Evolutionary conservation across 2,888 invertebrate species (phyloP).

Genomic region (Agonopterix alstromeriana): DNA sequence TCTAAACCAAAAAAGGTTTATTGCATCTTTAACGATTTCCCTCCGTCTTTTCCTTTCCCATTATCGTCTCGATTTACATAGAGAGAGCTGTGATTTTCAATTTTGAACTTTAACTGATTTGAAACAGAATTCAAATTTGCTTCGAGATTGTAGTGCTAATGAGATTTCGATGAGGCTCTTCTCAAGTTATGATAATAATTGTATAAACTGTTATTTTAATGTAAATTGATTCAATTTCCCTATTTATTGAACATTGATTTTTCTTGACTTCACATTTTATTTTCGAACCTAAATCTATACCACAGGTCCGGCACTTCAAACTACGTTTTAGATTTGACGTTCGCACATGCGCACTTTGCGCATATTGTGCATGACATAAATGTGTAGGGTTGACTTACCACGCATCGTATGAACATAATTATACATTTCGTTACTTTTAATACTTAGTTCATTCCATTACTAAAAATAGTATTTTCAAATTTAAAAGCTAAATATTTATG

Average conservation of each 20-base stretch:
- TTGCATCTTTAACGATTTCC: not conserved
- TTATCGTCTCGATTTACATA: constrained; percentile 39
- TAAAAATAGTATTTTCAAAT: too few relatives aligned
- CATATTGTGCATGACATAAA: too few relatives aligned
- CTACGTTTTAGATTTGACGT: too few relatives aligned
- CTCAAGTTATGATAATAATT: constrained; percentile 14
- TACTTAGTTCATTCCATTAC: too few relatives aligned
- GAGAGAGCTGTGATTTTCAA: constrained; percentile 25
- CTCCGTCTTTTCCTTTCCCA: constrained; percentile 16
- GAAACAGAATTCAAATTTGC: constrained; percentile 19
- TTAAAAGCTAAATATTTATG: too few relatives aligned
- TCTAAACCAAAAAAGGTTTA: not conserved
- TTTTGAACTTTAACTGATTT: constrained; percentile 30
- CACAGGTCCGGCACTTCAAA: too few relatives aligned
- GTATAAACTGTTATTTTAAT: constrained; percentile 5
- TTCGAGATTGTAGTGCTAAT: constrained; percentile 12
- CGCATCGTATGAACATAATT: too few relatives aligned
- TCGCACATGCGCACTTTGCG: too few relatives aligned
- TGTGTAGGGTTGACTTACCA: too few relatives aligned
- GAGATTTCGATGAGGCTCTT: constrained; percentile 15
- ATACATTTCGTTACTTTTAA: too few relatives aligned
- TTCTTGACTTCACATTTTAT: too few relatives aligned
- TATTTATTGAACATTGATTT: not conserved
- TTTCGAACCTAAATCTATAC: too few relatives aligned
- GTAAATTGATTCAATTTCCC: constrained; percentile 7